A percentile compares a stretch with the other conserved stretches of the same genome.
These are phyloP conservation scores for Aviceda subcristata DNA, from an alignment of 2,113 vertebrate genomes.

Conservation along the genomic window DNA sequence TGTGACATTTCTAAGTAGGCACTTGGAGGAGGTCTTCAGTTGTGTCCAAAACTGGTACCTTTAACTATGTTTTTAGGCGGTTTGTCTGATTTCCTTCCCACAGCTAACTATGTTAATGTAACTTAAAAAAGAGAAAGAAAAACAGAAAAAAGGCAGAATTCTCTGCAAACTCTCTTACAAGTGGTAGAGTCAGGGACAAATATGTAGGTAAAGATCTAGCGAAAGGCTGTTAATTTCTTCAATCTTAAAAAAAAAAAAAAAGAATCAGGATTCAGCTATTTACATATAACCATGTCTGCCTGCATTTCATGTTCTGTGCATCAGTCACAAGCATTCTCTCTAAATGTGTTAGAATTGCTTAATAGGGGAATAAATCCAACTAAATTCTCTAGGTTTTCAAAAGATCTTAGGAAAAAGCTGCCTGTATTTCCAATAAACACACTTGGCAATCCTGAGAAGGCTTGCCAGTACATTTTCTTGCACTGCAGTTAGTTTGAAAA, in stretches of 20 bases:
- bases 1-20: neutral
- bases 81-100: neutral
- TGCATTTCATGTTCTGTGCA: neutral
- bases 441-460: neutral
- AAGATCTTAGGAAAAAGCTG: neutral
- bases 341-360: neutral
- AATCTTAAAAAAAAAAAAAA: neutral
- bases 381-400: neutral
- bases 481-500: neutral
- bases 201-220: neutral
- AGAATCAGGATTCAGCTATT: neutral
- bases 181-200: neutral
- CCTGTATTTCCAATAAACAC: neutral
- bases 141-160: neutral
- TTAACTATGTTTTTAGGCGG: neutral
- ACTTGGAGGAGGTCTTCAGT: neutral
- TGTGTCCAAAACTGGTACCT: neutral
- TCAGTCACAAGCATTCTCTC: neutral
- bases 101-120: neutral
- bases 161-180: neutral
- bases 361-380: neutral
- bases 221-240: neutral
- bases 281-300: neutral
- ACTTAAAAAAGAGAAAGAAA: neutral
- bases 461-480: neutral